Evolutionary conservation across 2,113 vertebrate genomes (phyloP), one percentile per base, ranked within the genome.

Genomic region (Psittacara wagleri): DNA sequence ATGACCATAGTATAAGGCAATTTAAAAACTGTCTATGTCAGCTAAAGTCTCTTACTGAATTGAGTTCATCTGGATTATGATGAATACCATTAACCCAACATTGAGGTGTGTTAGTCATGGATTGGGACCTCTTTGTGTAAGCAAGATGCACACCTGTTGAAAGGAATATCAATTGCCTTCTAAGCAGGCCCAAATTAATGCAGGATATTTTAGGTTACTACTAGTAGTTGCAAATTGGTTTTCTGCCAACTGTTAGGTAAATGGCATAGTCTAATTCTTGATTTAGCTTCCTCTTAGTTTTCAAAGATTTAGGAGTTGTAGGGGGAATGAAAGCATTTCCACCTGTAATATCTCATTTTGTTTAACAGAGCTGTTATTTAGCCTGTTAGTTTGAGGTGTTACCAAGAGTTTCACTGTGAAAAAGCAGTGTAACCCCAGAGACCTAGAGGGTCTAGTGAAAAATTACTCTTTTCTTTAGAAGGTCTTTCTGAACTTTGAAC

Each of bases 401-500:
- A 76, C 25, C 2, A 66, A 91, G 29, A 49, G 59, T n/a, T 22
- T 91, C n/a, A 7, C 33, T 85, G 57, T 62, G 64, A 51, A 87
- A 85, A 83, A 78, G 35, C n/a, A 70, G 16, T 44, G 33, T 64
- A 79, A 63, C 41, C 69, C 17, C 44, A 59, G 46, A 84, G 57
- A 80, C 51, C 35, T 55, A 59, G 39, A 66, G 77, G 46, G 88
- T 29, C 70, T 46, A 19, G 19, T 83, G 79, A 77, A 94, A 94
- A 85, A 25, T 64, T 37, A 31, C 55, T 83, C 2, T 70, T 91
- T 82, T 83, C 57, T 87, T 5, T 55, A 33, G 74, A 63, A 78
- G 35, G 67, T 75, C 67, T 52, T 66, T 83, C 33, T 94, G 67
- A 96, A 94, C 78, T 91, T 88, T 62, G 54, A 64, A 48, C 81